These are phyloP conservation scores for Paedocypris sp. DNA, from an alignment of 2,113 vertebrate genomes.

Conservation along the genomic window DNA sequence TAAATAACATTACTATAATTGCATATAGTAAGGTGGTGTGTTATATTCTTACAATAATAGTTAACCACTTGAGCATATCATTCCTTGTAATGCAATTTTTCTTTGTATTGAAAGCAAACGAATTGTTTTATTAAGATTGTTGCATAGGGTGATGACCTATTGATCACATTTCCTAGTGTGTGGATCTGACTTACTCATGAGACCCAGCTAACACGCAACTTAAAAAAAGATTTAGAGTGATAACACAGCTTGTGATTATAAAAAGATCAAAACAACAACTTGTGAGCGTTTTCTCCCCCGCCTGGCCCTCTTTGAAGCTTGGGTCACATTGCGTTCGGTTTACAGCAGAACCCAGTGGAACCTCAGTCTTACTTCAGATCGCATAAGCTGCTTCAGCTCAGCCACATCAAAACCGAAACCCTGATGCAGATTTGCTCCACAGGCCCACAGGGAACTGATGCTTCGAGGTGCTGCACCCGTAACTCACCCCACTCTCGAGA, in stretches of 20 bases:
- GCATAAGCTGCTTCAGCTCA: slow-evolving; percentile 16
- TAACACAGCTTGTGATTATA: slow-evolving; percentile 31
- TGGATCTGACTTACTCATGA: slow-evolving; percentile 9
- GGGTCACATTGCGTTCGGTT: slow-evolving; percentile 26
- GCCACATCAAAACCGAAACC: slow-evolving; percentile 29
- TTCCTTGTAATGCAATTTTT: no score
- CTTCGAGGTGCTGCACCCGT: slow-evolving; percentile 52
- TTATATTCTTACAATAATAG: no score
- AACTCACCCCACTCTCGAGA: slow-evolving; percentile 45
- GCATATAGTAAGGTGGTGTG: no score
- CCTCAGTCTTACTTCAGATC: slow-evolving; percentile 23
- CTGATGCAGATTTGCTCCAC: slow-evolving; percentile 47
- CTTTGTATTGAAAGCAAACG: background rate
- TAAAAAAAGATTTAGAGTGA: slow-evolving; percentile 14
- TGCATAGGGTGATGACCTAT: slow-evolving; percentile 11
- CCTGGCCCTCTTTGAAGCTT: slow-evolving; percentile 27
- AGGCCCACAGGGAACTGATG: slow-evolving; percentile 48
- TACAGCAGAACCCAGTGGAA: slow-evolving; percentile 10
- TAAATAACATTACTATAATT: no score
- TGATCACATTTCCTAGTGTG: slow-evolving; percentile 12
- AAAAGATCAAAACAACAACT: slow-evolving; percentile 37
- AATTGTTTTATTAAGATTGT: slow-evolving; percentile 16
- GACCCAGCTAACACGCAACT: slow-evolving; percentile 18
- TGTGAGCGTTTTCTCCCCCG: slow-evolving; percentile 32
- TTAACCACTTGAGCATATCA: no score